phyloP scores from a whole-genome alignment of 2,113 vertebrate species.

The Hyla sarda region DNA sequence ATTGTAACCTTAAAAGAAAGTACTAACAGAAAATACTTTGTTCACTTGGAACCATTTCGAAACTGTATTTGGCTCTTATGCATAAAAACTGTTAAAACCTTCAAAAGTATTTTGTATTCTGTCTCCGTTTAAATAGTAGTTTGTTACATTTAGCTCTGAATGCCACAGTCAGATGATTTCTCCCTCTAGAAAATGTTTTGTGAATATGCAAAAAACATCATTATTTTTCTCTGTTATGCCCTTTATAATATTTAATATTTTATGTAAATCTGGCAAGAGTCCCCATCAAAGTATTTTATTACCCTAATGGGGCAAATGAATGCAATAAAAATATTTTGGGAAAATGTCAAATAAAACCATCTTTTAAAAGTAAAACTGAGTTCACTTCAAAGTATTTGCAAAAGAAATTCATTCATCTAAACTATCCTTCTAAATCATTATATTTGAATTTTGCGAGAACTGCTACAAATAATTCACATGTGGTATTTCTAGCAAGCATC shows the following conservation, averaged over 20 bases:
- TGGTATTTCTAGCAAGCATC: conserved; percentile 14
- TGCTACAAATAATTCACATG: conserved; percentile 1
- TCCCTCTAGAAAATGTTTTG: conserved; percentile 28
- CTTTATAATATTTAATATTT: conserved; percentile 49
- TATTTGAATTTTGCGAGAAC: not conserved
- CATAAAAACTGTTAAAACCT: not conserved
- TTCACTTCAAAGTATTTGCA: conserved; percentile 15
- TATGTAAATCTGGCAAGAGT: conserved; percentile 49
- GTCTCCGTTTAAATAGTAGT: not conserved
- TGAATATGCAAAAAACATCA: conserved; percentile 33
- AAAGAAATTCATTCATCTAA: not conserved
- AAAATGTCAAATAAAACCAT: conserved; percentile 32
- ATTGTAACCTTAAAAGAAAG: not conserved
- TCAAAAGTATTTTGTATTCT: not conserved
- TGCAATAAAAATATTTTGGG: conserved; percentile 48
- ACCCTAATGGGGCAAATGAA: conserved; percentile 29
- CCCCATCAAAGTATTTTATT: conserved; percentile 51
- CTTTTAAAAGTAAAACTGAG: conserved; percentile 5
- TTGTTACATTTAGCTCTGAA: conserved; percentile 1
- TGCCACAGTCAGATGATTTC: conserved; percentile 29
- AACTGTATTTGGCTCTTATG: not conserved
- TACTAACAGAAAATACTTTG: not conserved
- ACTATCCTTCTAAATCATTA: conserved; percentile 21
- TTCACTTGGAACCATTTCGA: not conserved
- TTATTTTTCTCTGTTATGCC: conserved; percentile 37